Evolutionary conservation across 1,140 invertebrate genomes (phyloP).

Genomic region (Euschistus heros): DNA sequence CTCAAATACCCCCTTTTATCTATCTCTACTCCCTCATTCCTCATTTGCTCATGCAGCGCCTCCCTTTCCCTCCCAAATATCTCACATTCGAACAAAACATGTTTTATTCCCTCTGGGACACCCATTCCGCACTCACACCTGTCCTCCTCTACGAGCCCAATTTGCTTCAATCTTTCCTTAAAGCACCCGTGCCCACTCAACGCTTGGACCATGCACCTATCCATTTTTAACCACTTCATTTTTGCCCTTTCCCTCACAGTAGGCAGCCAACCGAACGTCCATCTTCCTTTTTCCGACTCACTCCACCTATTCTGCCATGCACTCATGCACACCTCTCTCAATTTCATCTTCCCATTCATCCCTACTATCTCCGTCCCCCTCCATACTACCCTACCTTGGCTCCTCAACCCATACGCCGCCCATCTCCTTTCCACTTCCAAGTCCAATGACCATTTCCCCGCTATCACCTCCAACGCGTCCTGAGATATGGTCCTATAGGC

Average conservation of each 20-base stretch:
- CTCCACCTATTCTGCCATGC: background rate
- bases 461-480: background rate
- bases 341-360: background rate
- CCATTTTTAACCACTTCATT: background rate
- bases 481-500: background rate
- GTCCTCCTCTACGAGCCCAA: background rate
- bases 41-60: background rate
- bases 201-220: background rate
- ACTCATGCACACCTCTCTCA: background rate
- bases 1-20: background rate
- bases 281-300: background rate
- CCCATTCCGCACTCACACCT: background rate
- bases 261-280: background rate
- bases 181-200: conserved; percentile 1
- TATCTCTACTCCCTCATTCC: background rate
- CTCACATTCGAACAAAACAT: background rate
- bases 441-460: background rate
- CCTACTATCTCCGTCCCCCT: background rate
- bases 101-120: background rate
- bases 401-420: background rate
- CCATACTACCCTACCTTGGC: background rate
- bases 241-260: background rate
- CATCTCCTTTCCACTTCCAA: background rate
- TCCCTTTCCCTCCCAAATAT: background rate
- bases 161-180: background rate